Evolutionary conservation across 2,113 vertebrate genomes (phyloP).

Genomic region (Monarcha castaneiventris): DNA sequence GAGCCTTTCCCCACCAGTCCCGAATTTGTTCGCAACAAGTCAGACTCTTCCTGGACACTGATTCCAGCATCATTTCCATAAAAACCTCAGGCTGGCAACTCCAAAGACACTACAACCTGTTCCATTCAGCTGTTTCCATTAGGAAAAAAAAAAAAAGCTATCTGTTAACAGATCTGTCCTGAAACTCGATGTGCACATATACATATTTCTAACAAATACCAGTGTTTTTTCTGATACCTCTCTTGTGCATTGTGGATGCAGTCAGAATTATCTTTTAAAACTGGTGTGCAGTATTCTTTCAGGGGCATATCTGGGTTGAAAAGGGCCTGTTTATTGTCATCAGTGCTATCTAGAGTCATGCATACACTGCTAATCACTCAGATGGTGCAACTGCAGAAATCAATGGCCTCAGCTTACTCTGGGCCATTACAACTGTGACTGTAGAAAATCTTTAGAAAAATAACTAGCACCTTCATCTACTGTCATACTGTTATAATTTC

Average conservation of each 20-base stretch:
- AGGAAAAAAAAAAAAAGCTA: background rate
- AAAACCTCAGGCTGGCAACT: background rate
- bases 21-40: background rate
- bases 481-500: background rate
- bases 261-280: background rate
- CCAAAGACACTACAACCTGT: too few relatives aligned
- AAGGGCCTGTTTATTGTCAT: background rate
- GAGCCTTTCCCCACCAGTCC: background rate
- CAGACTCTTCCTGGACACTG: background rate
- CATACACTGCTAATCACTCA: background rate
- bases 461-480: background rate
- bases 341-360: rapidly evolving
- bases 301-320: background rate
- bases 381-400: background rate
- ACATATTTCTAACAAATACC: background rate
- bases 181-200: background rate
- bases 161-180: background rate
- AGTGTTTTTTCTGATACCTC: background rate
- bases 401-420: background rate
- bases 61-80: background rate
- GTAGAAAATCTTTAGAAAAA: background rate
- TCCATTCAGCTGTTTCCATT: background rate
- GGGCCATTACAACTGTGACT: background rate
- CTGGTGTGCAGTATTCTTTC: background rate
- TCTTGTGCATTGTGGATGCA: background rate